Conservation (phyloP, 1,140 invertebrate species). For the Rhagoletis zephyria region DNA sequence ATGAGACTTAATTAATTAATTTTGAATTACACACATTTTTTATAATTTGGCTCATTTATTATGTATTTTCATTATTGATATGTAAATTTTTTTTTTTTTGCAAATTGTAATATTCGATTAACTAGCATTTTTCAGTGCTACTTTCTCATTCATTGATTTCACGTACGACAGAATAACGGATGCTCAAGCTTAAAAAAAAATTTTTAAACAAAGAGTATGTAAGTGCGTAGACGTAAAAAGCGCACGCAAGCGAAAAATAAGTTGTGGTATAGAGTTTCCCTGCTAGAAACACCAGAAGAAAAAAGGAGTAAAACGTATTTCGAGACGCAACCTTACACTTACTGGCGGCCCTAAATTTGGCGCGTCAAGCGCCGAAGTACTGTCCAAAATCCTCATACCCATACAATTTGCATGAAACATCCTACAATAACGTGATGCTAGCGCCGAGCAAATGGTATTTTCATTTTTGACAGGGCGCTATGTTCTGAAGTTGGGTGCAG, state of each 20-base stretch:
- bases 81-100: neutral
- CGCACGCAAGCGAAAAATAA: neutral
- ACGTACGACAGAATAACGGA: neutral
- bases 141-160: neutral
- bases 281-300: too few species aligned
- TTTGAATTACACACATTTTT: neutral
- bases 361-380: too few species aligned
- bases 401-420: too few species aligned
- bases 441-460: too few species aligned
- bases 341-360: too few species aligned
- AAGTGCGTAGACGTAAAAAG: neutral
- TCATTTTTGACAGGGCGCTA: too few species aligned
- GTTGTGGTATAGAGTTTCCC: too few species aligned
- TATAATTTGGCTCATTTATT: neutral
- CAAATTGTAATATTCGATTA: neutral
- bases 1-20: conserved; percentile 32
- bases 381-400: too few species aligned
- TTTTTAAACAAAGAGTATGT: neutral
- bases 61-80: neutral
- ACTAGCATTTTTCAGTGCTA: neutral
- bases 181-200: neutral
- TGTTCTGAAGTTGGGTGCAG: too few species aligned
- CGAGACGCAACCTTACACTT: too few species aligned
- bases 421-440: too few species aligned
- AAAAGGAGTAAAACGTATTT: too few species aligned